phyloP scores from a whole-genome alignment of 2,797 vertebrate genomes.

The Schizopygopsis malacanthus region DNA sequence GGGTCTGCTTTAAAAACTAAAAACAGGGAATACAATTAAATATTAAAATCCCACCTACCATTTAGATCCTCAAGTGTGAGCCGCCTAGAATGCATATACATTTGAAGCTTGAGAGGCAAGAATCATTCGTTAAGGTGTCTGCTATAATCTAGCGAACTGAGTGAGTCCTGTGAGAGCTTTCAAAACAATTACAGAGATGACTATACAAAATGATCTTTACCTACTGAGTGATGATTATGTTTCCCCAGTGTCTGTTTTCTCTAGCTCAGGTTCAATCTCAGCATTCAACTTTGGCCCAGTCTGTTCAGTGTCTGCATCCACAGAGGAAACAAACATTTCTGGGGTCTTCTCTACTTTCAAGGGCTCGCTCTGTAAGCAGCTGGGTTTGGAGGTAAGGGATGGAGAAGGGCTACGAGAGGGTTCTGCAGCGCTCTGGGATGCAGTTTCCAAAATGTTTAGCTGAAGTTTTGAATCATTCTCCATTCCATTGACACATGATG shows the following conservation, averaged over 20 bases:
- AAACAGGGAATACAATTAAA: slow-evolving; percentile 82
- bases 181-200: slow-evolving; percentile 98
- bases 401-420: slow-evolving; percentile 47
- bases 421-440: slow-evolving; percentile 61
- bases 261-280: slow-evolving; percentile 98
- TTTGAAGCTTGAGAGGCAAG: slow-evolving; percentile 93
- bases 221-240: slow-evolving; percentile 99
- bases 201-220: slow-evolving; percentile 99
- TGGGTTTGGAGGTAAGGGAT: slow-evolving; percentile 39
- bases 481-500: slow-evolving; percentile 86
- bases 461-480: slow-evolving; percentile 83
- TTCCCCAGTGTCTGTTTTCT: slow-evolving; percentile 99
- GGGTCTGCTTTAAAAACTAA: slow-evolving; percentile 86
- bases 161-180: slow-evolving; percentile 91
- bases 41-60: slow-evolving; percentile 86
- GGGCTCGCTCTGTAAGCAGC: slow-evolving; percentile 30
- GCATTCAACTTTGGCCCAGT: slow-evolving; percentile 92
- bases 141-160: slow-evolving; percentile 80
- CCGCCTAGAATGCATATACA: slow-evolving; percentile 97
- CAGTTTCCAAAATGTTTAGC: slow-evolving; percentile 64
- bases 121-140: slow-evolving; percentile 89
- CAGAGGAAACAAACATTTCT: slow-evolving; percentile 78
- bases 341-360: slow-evolving; percentile 62
- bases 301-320: slow-evolving; percentile 91
- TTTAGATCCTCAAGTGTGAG: slow-evolving; percentile 87